Conservation (phyloP, 2,797 vertebrate genomes). For the Bothrops alternatus region DNA sequence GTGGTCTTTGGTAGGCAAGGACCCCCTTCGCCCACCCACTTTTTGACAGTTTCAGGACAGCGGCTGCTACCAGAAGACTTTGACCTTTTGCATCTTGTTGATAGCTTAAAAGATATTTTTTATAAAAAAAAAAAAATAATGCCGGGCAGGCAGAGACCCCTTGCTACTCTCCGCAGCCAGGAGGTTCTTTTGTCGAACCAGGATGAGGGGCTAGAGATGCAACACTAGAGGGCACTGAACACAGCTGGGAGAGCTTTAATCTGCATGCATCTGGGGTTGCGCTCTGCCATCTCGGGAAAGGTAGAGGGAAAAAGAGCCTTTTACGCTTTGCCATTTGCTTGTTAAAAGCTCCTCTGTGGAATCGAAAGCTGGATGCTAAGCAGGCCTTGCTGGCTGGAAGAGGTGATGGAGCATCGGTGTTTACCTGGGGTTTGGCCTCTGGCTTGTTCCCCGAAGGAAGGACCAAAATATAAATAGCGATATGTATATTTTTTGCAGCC, state of each 20-base stretch:
- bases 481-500: background rate
- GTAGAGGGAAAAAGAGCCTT: background rate
- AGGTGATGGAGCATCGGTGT: no score
- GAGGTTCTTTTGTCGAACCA: background rate
- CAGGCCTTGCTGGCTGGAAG: background rate
- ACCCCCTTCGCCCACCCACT: background rate
- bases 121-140: background rate
- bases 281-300: background rate
- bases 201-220: background rate
- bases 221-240: slow-evolving; percentile 4
- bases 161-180: background rate
- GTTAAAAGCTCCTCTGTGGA: background rate
- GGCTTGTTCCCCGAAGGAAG: background rate
- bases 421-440: background rate
- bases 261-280: background rate
- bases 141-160: background rate
- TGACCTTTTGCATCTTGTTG: background rate
- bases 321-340: background rate
- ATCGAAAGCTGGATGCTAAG: background rate
- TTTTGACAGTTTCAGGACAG: background rate
- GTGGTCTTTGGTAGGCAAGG: background rate
- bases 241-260: background rate
- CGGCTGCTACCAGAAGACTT: background rate
- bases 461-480: no score
- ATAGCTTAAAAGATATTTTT: background rate